phyloP scores from a whole-genome alignment of 64 coral and sea anemone species.

The Stylophora pistillata region DNA sequence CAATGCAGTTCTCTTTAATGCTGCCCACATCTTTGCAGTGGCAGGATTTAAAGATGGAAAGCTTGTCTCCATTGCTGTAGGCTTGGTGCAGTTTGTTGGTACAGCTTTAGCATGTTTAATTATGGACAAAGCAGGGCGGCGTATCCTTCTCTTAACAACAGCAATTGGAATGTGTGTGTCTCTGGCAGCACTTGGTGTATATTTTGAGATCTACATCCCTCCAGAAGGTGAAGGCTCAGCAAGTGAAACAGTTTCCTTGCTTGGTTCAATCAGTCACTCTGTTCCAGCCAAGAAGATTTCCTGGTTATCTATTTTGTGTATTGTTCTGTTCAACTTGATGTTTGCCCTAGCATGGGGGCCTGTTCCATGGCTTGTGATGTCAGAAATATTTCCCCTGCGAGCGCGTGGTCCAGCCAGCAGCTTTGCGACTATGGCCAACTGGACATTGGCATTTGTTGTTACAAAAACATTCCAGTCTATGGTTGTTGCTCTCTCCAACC shows the following conservation, averaged over 20 bases:
- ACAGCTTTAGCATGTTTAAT: slow-evolving; percentile 73
- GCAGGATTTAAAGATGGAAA: slow-evolving; percentile 83
- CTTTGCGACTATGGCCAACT: slow-evolving; percentile 62
- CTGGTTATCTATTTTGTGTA: slow-evolving; percentile 82
- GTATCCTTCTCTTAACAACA: slow-evolving; percentile 64
- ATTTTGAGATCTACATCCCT: slow-evolving; percentile 76
- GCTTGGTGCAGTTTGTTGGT: slow-evolving; percentile 71
- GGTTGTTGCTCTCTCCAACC: slow-evolving; percentile 38
- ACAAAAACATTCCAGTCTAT: slow-evolving; percentile 49
- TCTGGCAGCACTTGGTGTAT: slow-evolving; percentile 61
- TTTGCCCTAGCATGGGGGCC: slow-evolving; percentile 80
- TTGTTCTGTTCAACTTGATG: slow-evolving; percentile 64
- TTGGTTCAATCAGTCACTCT: slow-evolving; percentile 56
- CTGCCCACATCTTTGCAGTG: slow-evolving; percentile 62
- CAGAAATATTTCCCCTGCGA: slow-evolving; percentile 81
- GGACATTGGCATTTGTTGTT: slow-evolving; percentile 64
- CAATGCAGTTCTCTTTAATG: slow-evolving; percentile 80
- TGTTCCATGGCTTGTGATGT: slow-evolving; percentile 88
- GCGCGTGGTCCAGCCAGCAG: slow-evolving; percentile 67
- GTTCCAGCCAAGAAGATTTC: slow-evolving; percentile 55
- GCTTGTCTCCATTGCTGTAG: slow-evolving; percentile 64
- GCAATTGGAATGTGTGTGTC: slow-evolving; percentile 68
- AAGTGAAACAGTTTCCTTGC: slow-evolving; percentile 35
- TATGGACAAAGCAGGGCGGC: slow-evolving; percentile 82
- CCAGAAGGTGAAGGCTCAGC: slow-evolving; percentile 6